Conservation (phyloP, 2,888 invertebrate genomes). For the Megastigmus dorsalis region DNA sequence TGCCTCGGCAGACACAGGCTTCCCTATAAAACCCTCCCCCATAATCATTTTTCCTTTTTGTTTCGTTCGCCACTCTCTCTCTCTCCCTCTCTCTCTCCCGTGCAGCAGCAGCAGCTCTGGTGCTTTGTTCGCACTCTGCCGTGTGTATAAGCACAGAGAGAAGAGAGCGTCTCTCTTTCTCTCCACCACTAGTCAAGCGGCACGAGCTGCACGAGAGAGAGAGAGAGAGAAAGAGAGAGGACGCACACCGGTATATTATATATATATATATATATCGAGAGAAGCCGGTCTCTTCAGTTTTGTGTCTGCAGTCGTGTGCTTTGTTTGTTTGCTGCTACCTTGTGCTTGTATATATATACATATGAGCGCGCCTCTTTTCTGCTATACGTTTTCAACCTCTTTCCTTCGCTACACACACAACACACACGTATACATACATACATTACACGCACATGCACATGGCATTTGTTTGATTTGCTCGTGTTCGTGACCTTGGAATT, state of each 20-base stretch:
- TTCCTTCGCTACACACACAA: neutral
- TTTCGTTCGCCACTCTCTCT: constrained; percentile 31
- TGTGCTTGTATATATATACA: neutral
- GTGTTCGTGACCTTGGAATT: constrained; percentile 55
- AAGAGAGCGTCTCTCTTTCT: constrained; percentile 23
- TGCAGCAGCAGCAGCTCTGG: neutral
- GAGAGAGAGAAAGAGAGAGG: constrained; percentile 11
- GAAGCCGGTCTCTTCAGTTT: constrained; percentile 44
- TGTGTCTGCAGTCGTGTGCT: constrained; percentile 10
- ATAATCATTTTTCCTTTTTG: neutral
- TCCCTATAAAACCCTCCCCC: constrained; percentile 16
- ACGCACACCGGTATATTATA: constrained; percentile 21
- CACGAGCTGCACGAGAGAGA: neutral
- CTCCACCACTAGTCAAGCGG: constrained; percentile 26
- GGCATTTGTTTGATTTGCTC: constrained; percentile 45
- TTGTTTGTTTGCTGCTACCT: constrained; percentile 46
- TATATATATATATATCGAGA: constrained; percentile 8
- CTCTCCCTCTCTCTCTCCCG: constrained; percentile 16
- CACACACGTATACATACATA: neutral
- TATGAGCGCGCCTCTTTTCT: constrained; percentile 14
- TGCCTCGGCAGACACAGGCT: no score
- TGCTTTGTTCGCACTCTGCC: constrained; percentile 42
- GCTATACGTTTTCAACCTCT: no score
- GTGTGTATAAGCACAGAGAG: no score
- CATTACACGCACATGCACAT: neutral